A percentile compares a stretch with the other conserved stretches of the same genome.
phyloP scores from a whole-genome alignment of 2,888 invertebrate genomes.

The Thysanoteuthis rhombus region DNA sequence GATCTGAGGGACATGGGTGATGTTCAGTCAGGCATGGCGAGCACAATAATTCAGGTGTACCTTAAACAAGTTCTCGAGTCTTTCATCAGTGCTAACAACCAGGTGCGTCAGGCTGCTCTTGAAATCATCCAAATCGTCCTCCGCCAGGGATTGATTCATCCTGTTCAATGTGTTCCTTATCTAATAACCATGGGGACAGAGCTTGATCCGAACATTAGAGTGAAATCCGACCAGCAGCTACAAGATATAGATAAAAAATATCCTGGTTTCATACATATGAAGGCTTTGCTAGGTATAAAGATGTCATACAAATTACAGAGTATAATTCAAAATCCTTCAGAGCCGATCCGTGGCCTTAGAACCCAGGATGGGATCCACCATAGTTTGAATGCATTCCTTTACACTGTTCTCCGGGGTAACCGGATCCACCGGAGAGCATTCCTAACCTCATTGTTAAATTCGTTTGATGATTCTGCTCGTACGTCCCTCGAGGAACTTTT shows the following conservation, averaged over 20 bases:
- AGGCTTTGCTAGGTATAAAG: constrained; percentile 90
- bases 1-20: constrained; percentile 99
- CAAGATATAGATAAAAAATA: constrained; percentile 99
- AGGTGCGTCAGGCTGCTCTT: constrained; percentile 88
- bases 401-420: constrained; percentile 89
- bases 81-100: constrained; percentile 83
- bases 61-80: constrained; percentile 92
- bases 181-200: constrained; percentile 98
- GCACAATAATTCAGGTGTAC: constrained; percentile 96
- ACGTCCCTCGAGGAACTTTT: constrained; percentile 92
- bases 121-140: constrained; percentile 93
- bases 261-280: constrained; percentile 93
- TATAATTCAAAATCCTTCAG: constrained; percentile 57
- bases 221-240: constrained; percentile 93
- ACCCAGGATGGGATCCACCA: constrained; percentile 79
- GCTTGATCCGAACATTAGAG: constrained; percentile 84
- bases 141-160: constrained; percentile 96
- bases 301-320: constrained; percentile 78
- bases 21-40: constrained; percentile 97
- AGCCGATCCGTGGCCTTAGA: constrained; percentile 84
- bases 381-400: constrained; percentile 91
- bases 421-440: constrained; percentile 93
- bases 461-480: constrained; percentile 85
- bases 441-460: constrained; percentile 88
- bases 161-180: constrained; percentile 91